Base-by-base conservation (phyloP, 2,113 vertebrate genomes). In the Apaloderma vittatum region DNA sequence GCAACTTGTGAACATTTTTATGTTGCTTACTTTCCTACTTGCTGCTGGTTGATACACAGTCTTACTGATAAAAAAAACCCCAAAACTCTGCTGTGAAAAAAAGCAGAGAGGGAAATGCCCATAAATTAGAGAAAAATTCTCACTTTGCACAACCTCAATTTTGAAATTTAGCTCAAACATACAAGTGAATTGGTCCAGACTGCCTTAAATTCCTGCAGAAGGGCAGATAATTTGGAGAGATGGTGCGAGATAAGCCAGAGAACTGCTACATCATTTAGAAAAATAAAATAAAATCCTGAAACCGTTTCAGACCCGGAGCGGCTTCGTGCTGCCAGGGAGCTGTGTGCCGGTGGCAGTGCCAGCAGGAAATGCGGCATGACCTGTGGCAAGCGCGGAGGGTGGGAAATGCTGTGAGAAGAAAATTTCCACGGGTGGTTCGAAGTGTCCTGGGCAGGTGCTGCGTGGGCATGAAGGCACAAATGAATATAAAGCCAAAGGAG, bases 361-460 rank as follows among this genome's bases (percentile, higher is more conserved):
- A 97, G 80, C 76, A 93, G 96, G 92, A 96, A 97, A 94, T 61
- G 65, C 3, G 6, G 67, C 24, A 3, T 96, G 96, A 92, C 88
- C 79, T 46, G 65, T 88, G 88, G 86, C 2, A 0, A 96, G 88
- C 92, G 65, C 26, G 34, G n/a, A 93, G 63, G 79, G 34, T 93
- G 95, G 84, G 94, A 95, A 93, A 63, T 0, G 0, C 65, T 3
- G 10, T 0, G 0, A 72, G 58, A 57, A 67, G 83, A 52, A 52
- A 54, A 52, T 88, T 94, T 94, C 85, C 75, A n/a, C 0, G 12
- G 72, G 51, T 29, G 1, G 29, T 37, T 93, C 23, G 32, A 26
- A 73, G 68, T n/a, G 72, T 71, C 61, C 66, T 8, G 5, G 45
- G 57, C 23, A 48, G 19, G 82, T n/a, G 8, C 30, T 8, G 30